Evolutionary conservation across 1,140 invertebrate species (phyloP).

Genomic region (Drosophila cardini): DNA sequence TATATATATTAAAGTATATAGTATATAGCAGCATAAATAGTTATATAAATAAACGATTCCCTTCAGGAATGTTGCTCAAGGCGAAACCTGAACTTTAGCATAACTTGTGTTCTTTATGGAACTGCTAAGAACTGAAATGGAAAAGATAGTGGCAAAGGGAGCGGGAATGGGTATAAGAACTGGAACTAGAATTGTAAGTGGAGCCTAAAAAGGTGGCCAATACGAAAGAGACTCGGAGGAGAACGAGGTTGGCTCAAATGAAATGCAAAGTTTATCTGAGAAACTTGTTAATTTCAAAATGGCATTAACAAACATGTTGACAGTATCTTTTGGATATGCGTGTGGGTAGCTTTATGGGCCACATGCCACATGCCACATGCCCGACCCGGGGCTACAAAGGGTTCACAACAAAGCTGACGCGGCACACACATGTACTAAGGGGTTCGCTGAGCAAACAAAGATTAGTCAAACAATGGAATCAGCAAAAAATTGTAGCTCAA

Average conservation of each 20-base stretch:
- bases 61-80: neutral
- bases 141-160: neutral
- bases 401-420: constrained; percentile 55
- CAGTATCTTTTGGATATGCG: constrained; percentile 61
- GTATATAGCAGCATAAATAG: neutral
- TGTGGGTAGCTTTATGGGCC: constrained; percentile 58
- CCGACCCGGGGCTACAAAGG: constrained; percentile 17
- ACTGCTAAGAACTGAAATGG: constrained; percentile 3
- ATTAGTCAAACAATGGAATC: constrained; percentile 79
- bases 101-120: constrained; percentile 49
- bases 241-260: constrained; percentile 51
- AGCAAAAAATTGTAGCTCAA: constrained; percentile 65
- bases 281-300: constrained; percentile 81
- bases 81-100: constrained; percentile 18
- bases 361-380: constrained; percentile 12
- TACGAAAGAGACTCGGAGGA: neutral
- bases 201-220: neutral
- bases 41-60: constrained; percentile 1
- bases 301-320: constrained; percentile 79
- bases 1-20: neutral
- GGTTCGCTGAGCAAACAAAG: constrained; percentile 69
- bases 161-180: neutral
- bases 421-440: constrained; percentile 47
- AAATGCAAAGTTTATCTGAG: constrained; percentile 81
- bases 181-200: too few species aligned